These are phyloP conservation scores for Gnathonemus longibarbis DNA, from an alignment of 2,113 vertebrate species.

Conservation along the genomic window DNA sequence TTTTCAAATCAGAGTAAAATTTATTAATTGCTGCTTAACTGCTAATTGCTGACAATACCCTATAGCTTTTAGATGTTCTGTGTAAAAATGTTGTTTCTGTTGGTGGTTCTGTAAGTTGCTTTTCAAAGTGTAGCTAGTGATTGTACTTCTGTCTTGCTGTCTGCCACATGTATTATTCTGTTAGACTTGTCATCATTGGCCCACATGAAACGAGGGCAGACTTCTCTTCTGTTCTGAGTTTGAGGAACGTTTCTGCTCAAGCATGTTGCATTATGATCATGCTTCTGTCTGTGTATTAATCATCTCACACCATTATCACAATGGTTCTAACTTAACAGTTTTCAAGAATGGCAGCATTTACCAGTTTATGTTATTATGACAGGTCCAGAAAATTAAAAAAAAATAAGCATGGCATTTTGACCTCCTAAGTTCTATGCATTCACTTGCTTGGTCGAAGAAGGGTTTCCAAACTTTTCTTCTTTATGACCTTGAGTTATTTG, in stretches of 20 bases:
- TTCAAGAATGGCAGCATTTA: background rate
- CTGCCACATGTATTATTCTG: background rate
- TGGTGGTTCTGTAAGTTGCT: background rate
- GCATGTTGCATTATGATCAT: background rate
- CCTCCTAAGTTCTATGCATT: background rate
- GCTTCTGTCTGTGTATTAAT: background rate
- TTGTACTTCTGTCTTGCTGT: background rate
- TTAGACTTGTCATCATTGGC: background rate
- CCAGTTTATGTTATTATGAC: background rate
- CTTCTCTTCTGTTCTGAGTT: background rate
- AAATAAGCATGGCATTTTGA: background rate
- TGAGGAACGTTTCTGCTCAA: background rate
- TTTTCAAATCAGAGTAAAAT: background rate
- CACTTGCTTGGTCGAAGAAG: too few relatives aligned
- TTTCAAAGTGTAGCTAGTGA: background rate
- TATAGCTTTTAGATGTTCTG: background rate
- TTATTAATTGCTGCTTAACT: background rate
- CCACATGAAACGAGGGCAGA: background rate
- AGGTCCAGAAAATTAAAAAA: background rate
- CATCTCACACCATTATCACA: background rate
- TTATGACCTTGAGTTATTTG: background rate
- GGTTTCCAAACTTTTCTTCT: background rate
- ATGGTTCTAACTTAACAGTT: background rate
- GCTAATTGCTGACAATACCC: background rate
- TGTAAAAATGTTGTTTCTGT: background rate